Base-by-base conservation (phyloP, 2,888 invertebrate species). In the Creontiades dilutus region DNA sequence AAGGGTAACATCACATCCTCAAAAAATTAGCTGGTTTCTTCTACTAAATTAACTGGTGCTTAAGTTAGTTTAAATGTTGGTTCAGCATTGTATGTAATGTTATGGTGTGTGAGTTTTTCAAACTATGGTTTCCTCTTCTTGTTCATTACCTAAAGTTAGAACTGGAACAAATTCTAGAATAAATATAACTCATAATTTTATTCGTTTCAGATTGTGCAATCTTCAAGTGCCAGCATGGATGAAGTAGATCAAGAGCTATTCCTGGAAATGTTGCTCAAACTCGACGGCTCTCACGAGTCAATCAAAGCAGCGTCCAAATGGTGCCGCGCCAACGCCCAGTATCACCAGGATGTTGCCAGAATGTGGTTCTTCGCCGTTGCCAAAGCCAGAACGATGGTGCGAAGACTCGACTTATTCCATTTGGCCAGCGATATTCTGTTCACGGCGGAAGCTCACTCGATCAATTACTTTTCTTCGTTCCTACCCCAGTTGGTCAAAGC, bases 251-350 rank as follows among this genome's bases (percentile, higher is more conserved):
- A 88, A 23, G 88, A 88, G 52, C 55, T 88, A 0, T 88, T 88
- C 27, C 48, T 88, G 48, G 88, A 88, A 28, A 88, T 88, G 88
- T 55, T 88, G 19, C 78, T 88, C 48, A 88, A 88, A 47, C 78
- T 88, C n/a, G 88, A 88, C 28, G 88, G 80, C 9, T 48, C 88
- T 19, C 88, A 88, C 55, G 88, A 88, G 23, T 88, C 88, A 16
- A 78, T 88, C 76, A 88, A 88, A 80, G 88, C 88, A 9, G 88
- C 88, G 0, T 88, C 88, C 16, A 88, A 88, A 88, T 88, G 88
- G 88, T 88, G 88, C 28, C 78, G 88, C 0, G 76, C 88, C 48
- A 88, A 88, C 57, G 78, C 88, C 0, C 37, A 11, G 52, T 52
- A 52, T 23, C 88, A 88, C 78, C 48, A 78, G 13, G 88, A 76